Evolutionary conservation across 2,113 vertebrate species (phyloP), one percentile per base, ranked within the genome.

Genomic region (Anas platyrhynchos): DNA sequence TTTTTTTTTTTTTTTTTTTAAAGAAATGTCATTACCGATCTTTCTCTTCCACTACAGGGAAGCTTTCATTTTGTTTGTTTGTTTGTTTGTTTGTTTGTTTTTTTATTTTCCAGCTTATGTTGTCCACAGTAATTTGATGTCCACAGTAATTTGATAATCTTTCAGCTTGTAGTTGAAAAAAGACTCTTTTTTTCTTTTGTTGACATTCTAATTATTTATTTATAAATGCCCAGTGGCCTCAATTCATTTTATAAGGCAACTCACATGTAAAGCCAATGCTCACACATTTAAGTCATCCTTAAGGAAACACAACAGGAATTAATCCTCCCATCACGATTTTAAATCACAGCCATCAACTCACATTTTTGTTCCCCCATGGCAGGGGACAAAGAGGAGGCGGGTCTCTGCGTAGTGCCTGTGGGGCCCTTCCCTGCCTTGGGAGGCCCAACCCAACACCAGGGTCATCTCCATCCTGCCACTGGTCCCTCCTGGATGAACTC

Each of bases 361-460:
- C 13, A 4, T 52, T 52, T 52, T 14, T 52, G 50, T 23, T 52
- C 50, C 50, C 50, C 50, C 50, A 26, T 13, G 4, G 23, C 50
- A 26, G 50, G 50, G 50, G 50, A 52, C 50, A 52, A 50, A 25
- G 50, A 52, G 50, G 26, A 55, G 27, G 32, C 27, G 54, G 36
- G 16, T 16, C 31, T 0, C 0, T 48, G 46, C 8, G 23, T 58
- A 41, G 15, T 13, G 23, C 29, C 34, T 13, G 13, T 20, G 13
- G 25, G 8, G 16, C n/a, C 34, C 13, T 66, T 71, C 8, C 17
- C 25, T 41, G 31, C 8, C n/a, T 63, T 3, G 5, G 36, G 16
- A 76, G 58, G n/a, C 16, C 3, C 31, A 14, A 9, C 8, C 22
- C 12, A 48, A 3, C 1, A 0, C 8, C 13, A 2, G 4, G 4